A percentile compares a stretch with the other conserved stretches of the same genome.
Conservation (phyloP, 2,888 invertebrate species). For the Sesia bembeciformis region DNA sequence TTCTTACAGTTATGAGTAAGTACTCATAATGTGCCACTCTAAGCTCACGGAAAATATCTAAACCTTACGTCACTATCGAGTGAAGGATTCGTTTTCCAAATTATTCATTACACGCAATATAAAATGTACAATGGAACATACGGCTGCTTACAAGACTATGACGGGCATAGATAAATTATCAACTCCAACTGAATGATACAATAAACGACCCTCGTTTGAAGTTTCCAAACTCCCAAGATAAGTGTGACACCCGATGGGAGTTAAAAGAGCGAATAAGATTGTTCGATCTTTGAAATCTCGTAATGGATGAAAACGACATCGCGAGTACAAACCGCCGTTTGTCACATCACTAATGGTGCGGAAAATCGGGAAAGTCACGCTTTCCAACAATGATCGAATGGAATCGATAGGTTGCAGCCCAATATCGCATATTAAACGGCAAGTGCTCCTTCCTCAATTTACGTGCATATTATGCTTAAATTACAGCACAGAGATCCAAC, state of each 20-base stretch:
- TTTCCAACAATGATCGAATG: slow-evolving; percentile 44
- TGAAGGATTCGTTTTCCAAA: too few species aligned
- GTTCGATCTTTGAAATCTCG: slow-evolving; percentile 55
- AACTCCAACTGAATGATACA: not conserved
- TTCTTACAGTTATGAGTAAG: too few species aligned
- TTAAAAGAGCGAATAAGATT: slow-evolving; percentile 52
- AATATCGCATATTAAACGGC: too few species aligned
- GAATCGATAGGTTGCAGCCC: slow-evolving; percentile 42
- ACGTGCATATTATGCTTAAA: too few species aligned
- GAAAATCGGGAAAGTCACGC: slow-evolving; percentile 59
- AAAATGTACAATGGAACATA: not conserved
- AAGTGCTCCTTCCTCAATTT: too few species aligned
- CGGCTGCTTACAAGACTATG: not conserved
- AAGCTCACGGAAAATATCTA: too few species aligned
- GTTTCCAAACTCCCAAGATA: slow-evolving; percentile 15
- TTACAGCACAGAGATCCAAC: too few species aligned
- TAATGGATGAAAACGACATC: slow-evolving; percentile 63
- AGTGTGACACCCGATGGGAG: slow-evolving; percentile 40
- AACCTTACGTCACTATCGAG: too few species aligned
- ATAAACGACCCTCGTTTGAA: slow-evolving; percentile 1
- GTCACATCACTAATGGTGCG: slow-evolving; percentile 62
- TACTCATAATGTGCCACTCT: too few species aligned
- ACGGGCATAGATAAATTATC: not conserved
- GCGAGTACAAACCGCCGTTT: slow-evolving; percentile 59
- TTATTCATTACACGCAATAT: too few species aligned